Conservation (phyloP, 2,113 vertebrate genomes). For the Mionectes macconnelli region DNA sequence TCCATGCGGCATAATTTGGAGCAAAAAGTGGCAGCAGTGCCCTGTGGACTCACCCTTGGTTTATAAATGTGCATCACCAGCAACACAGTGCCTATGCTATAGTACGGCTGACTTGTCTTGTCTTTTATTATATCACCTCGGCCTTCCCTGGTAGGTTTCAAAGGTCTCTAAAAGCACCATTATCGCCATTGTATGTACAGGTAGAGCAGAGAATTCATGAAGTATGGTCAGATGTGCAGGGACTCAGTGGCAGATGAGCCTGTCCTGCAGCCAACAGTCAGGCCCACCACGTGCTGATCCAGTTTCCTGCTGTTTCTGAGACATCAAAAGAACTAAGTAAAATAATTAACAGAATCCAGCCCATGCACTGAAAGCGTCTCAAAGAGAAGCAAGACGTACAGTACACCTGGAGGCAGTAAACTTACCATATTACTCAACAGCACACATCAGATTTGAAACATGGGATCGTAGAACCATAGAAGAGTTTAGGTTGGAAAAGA, state of each 20-base stretch:
- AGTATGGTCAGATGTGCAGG: fast-evolving
- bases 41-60: not conserved
- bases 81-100: not conserved
- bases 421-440: not conserved
- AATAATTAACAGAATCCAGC: not conserved
- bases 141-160: not conserved
- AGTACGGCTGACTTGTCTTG: not conserved
- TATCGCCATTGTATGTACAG: not conserved
- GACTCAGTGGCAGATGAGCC: fast-evolving
- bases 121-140: not conserved
- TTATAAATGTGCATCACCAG: not conserved
- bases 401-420: not conserved
- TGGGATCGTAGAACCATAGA: fast-evolving
- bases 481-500: not conserved
- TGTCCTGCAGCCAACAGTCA: not conserved
- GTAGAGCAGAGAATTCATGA: not conserved
- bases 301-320: not conserved
- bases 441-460: not conserved
- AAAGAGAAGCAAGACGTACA: fast-evolving
- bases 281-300: not conserved
- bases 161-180: not conserved
- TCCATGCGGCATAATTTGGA: not conserved
- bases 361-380: not conserved
- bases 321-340: not conserved
- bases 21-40: not conserved